phyloP scores from a whole-genome alignment of 2,113 vertebrate species.

The Mesitornis unicolor region DNA sequence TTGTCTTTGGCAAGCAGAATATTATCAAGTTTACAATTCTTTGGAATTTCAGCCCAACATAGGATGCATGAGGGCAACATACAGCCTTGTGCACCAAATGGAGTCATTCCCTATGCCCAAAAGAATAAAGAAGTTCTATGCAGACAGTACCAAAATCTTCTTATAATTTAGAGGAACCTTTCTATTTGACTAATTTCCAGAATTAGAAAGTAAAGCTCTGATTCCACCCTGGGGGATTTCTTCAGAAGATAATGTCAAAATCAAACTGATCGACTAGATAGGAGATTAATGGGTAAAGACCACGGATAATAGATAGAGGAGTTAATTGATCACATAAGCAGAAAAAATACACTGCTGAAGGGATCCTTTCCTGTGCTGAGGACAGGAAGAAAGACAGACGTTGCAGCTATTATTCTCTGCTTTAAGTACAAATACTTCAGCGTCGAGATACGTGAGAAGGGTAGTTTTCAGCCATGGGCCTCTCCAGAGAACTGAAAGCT shows the following conservation, averaged over 20 bases:
- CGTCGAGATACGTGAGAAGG: neutral
- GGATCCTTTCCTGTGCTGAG: neutral
- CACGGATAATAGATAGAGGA: neutral
- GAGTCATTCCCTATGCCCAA: neutral
- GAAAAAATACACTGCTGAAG: neutral
- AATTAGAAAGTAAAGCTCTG: neutral
- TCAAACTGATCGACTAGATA: neutral
- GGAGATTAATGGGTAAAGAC: neutral
- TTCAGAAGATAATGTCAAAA: slow-evolving; percentile 37
- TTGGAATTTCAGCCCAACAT: neutral
- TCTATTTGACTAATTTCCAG: neutral
- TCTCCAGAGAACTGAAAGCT: neutral
- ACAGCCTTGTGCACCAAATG: neutral
- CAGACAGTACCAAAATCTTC: neutral
- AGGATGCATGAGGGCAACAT: neutral
- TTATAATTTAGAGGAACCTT: neutral
- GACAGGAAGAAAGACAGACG: neutral
- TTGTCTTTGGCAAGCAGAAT: neutral
- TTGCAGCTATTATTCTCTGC: slow-evolving; percentile 1
- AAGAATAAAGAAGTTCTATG: neutral
- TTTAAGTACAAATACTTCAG: neutral
- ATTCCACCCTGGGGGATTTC: neutral
- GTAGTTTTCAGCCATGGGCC: neutral
- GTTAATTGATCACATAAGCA: neutral
- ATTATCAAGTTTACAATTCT: neutral